These are phyloP conservation scores for Drosophila lacicola DNA, from an alignment of 2,888 invertebrate genomes.

Conservation along the genomic window DNA sequence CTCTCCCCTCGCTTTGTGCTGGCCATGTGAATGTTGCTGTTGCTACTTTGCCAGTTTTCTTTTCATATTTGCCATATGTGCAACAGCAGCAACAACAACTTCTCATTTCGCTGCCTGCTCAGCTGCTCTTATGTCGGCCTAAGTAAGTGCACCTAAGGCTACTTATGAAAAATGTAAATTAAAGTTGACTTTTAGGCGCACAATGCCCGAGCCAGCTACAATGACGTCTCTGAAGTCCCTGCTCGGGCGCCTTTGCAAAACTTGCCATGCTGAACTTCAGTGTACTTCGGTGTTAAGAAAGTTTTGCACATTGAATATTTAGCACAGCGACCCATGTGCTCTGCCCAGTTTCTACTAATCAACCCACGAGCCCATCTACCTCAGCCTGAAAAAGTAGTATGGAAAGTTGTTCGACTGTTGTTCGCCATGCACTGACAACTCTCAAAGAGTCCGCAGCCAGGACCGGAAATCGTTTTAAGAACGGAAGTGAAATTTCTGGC, in stretches of 20 bases:
- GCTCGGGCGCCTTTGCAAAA: neutral
- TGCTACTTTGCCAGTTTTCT: conserved; percentile 72
- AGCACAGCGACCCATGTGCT: conserved; percentile 21
- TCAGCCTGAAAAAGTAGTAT: conserved; percentile 38
- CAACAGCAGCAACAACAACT: conserved; percentile 41
- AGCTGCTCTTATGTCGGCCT: conserved; percentile 72
- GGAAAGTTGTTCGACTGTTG: conserved; percentile 51
- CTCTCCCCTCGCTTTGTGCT: neutral
- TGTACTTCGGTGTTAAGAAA: conserved; percentile 49
- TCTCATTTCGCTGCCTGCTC: conserved; percentile 47
- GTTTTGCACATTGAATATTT: conserved; percentile 54
- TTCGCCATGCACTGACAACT: conserved; percentile 66
- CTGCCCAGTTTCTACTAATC: no score
- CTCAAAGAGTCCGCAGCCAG: conserved; percentile 42
- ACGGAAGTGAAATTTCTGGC: conserved; percentile 77
- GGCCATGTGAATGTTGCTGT: conserved; percentile 18
- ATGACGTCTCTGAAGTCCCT: conserved; percentile 6
- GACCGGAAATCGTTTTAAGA: conserved; percentile 77
- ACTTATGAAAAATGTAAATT: conserved; percentile 83
- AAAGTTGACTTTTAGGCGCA: conserved; percentile 81
- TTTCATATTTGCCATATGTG: conserved; percentile 63
- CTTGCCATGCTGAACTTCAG: conserved; percentile 25
- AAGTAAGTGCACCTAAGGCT: conserved; percentile 84
- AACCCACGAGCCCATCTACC: no score
- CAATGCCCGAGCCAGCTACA: conserved; percentile 34